phyloP scores from a whole-genome alignment of 2,888 invertebrate species.

The Buathra laborator region DNA sequence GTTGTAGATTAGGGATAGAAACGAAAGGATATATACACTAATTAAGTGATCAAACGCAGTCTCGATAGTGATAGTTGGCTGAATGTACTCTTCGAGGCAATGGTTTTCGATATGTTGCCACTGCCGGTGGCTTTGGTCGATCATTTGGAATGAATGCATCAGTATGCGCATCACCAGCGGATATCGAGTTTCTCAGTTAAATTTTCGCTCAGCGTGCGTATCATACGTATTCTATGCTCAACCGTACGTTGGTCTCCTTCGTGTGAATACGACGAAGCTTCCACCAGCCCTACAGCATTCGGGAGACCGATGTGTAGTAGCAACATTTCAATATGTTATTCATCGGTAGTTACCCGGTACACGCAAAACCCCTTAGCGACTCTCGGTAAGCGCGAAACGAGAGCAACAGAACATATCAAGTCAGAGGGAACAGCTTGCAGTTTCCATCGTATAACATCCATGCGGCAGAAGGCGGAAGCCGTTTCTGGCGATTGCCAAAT shows the following conservation, averaged over 20 bases:
- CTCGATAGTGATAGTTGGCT: conserved; percentile 8
- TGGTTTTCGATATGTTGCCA: background rate
- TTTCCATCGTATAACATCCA: conserved; percentile 1
- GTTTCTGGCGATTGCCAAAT: conserved; percentile 40
- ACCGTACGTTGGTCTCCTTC: background rate
- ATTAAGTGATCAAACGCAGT: conserved; percentile 54
- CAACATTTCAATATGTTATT: conserved; percentile 53
- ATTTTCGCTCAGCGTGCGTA: background rate
- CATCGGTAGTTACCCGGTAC: conserved; percentile 15
- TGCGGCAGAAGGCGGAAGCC: background rate
- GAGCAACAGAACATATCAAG: background rate
- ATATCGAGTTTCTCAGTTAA: background rate
- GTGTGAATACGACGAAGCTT: background rate
- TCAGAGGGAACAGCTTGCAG: background rate
- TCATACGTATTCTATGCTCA: background rate
- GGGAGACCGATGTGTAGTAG: background rate
- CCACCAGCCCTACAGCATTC: background rate
- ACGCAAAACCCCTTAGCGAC: conserved; percentile 28
- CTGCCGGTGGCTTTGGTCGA: background rate
- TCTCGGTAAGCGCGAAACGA: background rate
- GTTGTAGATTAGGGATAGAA: conserved; percentile 21
- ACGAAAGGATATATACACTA: conserved; percentile 42
- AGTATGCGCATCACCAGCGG: conserved; percentile 8
- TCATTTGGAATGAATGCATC: conserved; percentile 11
- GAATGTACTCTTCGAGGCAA: background rate